Base-by-base conservation (phyloP, 2,888 invertebrate species). In the Thecophora atra region DNA sequence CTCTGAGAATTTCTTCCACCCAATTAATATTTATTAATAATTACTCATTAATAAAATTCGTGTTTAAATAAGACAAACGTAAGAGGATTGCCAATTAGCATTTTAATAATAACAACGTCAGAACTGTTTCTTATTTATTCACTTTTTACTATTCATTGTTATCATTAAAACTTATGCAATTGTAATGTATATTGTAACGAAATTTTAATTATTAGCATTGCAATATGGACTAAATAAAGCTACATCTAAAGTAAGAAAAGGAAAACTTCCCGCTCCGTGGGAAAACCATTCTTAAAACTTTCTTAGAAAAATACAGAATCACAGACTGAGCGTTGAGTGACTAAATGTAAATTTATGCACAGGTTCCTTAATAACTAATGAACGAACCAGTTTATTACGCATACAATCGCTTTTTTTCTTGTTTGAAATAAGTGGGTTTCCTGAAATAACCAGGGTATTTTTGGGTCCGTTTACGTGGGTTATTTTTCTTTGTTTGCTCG, bases 201-300 rank as follows among this genome's bases (percentile, higher is more conserved):
- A 28, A 2, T 15, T 28, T 28, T 28, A 3, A 28, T 28, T 24
- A 58, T 24, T 13, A 58, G 26, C 26, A 28, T 58, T 58, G 24
- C 24, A 58, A 24, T 28, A 26, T 26, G 28, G 58, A 28, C 4
- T 26, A 17, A 58, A 58, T 28, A 58, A 15, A n/a, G n/a, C n/a
- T n/a, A n/a, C n/a, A n/a, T n/a, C n/a, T n/a, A n/a, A 4, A 24
- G 54, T 58, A 6, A 26, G 17, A 7, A 58, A 58, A 26, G 8
- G 58, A 28, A 58, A 24, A 58, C 26, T 13, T 11, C 58, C 58
- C 58, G 11, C 8, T 4, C 28, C 15, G 19, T 26, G 58, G 19
- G 24, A 58, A 58, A 58, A 24, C 58, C 58, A 58, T 58, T 58
- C 58, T 28, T 58, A 28, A 26, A 58, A 28, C 6, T 5, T 21